Evolutionary conservation across 2,113 vertebrate species (phyloP).

Genomic region (Eolophus roseicapilla): DNA sequence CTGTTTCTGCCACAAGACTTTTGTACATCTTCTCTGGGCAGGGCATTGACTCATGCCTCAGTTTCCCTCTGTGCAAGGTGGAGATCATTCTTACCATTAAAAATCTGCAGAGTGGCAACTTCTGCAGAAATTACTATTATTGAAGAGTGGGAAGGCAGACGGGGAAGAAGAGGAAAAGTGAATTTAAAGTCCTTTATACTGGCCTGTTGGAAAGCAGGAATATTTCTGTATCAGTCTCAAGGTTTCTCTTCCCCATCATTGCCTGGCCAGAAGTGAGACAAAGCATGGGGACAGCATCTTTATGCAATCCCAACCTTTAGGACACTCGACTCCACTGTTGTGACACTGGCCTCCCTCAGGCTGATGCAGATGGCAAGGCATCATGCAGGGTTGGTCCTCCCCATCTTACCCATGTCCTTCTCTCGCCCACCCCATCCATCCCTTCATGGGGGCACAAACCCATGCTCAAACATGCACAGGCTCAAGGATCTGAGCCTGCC

Average conservation of each 20-base stretch:
- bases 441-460: fast-evolving
- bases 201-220: background rate
- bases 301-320: background rate
- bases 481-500: fast-evolving
- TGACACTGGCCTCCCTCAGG: background rate
- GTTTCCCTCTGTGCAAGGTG: background rate
- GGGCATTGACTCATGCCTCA: background rate
- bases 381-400: fast-evolving
- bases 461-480: background rate
- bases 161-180: background rate
- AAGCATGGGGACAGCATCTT: background rate
- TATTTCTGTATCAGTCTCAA: fast-evolving
- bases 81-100: background rate
- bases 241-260: background rate
- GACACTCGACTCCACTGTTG: fast-evolving
- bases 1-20: background rate
- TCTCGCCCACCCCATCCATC: too few species aligned
- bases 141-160: background rate
- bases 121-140: background rate
- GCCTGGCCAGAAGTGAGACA: background rate
- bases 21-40: background rate
- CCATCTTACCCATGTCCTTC: too few species aligned
- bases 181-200: background rate
- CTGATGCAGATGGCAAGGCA: background rate
- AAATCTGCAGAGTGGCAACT: background rate